These are phyloP conservation scores for Anthopleura sola DNA, from an alignment of 64 coral and sea anemone species.

Conservation along the genomic window DNA sequence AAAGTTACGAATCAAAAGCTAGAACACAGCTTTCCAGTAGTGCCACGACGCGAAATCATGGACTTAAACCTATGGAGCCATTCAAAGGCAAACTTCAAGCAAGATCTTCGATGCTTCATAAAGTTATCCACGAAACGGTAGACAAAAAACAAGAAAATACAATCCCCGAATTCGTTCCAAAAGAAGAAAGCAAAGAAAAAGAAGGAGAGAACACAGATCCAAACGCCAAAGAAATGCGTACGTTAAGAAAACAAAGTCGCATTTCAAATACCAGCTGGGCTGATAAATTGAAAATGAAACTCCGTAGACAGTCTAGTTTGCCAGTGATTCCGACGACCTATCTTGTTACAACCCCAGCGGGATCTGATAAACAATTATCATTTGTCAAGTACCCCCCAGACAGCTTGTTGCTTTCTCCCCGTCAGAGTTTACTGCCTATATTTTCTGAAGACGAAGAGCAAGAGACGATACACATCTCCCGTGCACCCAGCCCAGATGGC, in stretches of 20 bases:
- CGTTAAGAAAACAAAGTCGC: conserved; percentile 47
- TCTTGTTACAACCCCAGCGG: conserved; percentile 85
- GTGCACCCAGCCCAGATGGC: conserved; percentile 86
- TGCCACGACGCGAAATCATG: background rate
- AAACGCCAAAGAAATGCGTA: background rate
- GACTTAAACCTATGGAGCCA: conserved; percentile 5
- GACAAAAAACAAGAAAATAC: background rate
- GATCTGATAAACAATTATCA: conserved; percentile 71
- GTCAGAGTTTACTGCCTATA: conserved; percentile 33
- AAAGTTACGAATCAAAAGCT: background rate
- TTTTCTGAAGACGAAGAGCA: conserved; percentile 98
- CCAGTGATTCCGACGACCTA: conserved; percentile 97
- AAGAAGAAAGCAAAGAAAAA: conserved; percentile 13
- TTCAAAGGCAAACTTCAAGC: conserved; percentile 45
- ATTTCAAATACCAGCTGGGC: conserved; percentile 71
- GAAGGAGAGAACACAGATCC: background rate
- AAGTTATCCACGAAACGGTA: background rate
- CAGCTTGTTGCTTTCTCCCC: conserved; percentile 40
- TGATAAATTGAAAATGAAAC: conserved; percentile 67
- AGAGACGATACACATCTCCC: conserved; percentile 94
- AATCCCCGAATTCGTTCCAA: background rate
- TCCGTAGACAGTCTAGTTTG: conserved; percentile 84
- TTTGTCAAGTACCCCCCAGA: conserved; percentile 92
- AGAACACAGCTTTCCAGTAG: background rate
- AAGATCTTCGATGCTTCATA: conserved; percentile 5